Evolutionary conservation across 2,797 vertebrate genomes (phyloP).

Genomic region (Uromys caudimaculatus): DNA sequence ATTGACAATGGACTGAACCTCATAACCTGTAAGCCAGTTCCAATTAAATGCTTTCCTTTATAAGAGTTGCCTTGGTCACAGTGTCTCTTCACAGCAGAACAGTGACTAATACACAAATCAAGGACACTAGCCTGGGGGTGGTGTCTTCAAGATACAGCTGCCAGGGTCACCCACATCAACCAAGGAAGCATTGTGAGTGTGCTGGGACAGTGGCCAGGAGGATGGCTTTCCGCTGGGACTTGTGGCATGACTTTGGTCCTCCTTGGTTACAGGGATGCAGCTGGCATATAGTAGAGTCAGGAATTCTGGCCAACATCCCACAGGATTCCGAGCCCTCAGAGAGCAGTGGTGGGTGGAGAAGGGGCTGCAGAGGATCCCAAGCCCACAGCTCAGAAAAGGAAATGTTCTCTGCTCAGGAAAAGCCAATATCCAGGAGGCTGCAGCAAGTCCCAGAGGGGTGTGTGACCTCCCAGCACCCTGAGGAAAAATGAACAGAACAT

Average conservation of each 20-base stretch:
- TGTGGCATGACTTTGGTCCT: not conserved
- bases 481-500: not conserved
- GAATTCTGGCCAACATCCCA: accelerated
- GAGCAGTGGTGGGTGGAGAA: not conserved
- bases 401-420: not conserved
- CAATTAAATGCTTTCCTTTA: not conserved
- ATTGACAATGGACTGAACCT: not conserved
- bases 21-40: not conserved
- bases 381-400: not conserved
- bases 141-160: not conserved
- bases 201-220: not conserved
- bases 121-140: not conserved
- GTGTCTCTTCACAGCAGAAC: not conserved
- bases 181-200: accelerated
- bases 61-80: not conserved
- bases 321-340: not conserved
- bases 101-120: not conserved
- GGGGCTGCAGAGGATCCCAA: not conserved
- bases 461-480: no score
- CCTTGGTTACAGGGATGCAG: not conserved
- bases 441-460: not conserved
- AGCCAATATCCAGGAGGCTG: no score
- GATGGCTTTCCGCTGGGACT: not conserved
- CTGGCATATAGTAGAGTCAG: not conserved
- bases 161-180: no score